A percentile compares a stretch with the other conserved stretches of the same genome.
These are phyloP conservation scores for Pediacus dermestoides DNA, from an alignment of 2,888 invertebrate genomes.

Conservation along the genomic window DNA sequence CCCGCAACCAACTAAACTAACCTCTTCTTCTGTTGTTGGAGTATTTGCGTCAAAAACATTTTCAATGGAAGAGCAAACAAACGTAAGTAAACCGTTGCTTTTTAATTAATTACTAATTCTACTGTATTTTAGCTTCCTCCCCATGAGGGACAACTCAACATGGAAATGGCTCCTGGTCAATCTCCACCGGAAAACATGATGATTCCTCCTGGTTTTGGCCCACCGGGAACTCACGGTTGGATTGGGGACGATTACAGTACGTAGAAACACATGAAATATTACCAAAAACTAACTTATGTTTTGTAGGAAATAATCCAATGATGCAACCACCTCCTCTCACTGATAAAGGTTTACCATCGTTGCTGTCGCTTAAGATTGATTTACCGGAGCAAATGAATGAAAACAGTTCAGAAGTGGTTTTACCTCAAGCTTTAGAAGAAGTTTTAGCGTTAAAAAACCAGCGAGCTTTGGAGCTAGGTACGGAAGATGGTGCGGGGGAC, in stretches of 20 bases:
- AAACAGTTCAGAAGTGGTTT: constrained; percentile 55
- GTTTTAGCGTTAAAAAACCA: constrained; percentile 85
- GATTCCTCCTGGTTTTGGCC: constrained; percentile 32
- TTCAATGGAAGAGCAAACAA: constrained; percentile 13
- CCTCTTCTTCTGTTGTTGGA: no score
- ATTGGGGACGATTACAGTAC: constrained; percentile 35
- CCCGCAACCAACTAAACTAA: no score
- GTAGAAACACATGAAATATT: constrained; percentile 8
- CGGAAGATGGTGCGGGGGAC: constrained; percentile 27
- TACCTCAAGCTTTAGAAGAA: constrained; percentile 87
- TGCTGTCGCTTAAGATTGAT: constrained; percentile 63
- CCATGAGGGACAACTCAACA: no score
- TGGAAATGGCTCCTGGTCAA: no score
- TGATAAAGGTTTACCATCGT: constrained; percentile 55
- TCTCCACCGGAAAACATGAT: no score
- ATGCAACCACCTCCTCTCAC: constrained; percentile 22
- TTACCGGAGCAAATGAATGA: constrained; percentile 61
- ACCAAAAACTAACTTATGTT: neutral
- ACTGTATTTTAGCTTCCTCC: constrained; percentile 9
- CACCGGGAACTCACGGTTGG: constrained; percentile 40
- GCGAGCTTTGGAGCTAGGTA: constrained; percentile 75
- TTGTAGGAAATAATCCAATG: constrained; percentile 8
- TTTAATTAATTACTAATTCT: constrained; percentile 13
- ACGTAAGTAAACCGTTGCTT: constrained; percentile 10
- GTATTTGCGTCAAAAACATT: no score